These are phyloP conservation scores for Drosophila auraria DNA, from an alignment of 1,140 invertebrate genomes.

Conservation along the genomic window DNA sequence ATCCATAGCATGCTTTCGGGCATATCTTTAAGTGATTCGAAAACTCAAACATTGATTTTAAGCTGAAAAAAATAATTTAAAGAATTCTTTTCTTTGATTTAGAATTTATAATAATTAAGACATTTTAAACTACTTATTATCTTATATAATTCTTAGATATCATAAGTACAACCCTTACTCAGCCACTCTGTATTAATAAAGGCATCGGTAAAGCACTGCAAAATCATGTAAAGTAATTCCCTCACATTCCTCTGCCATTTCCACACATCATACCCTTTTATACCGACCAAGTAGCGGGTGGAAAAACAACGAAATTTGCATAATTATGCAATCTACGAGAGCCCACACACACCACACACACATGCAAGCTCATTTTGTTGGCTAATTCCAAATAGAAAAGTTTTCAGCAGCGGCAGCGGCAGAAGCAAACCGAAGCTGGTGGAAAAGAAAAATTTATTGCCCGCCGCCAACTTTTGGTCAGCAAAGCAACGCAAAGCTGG, in stretches of 20 bases:
- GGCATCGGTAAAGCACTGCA: neutral
- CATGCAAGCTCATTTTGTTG: conserved; percentile 55
- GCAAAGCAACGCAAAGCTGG: conserved; percentile 44
- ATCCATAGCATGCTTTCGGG: too few species aligned
- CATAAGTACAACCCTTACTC: neutral
- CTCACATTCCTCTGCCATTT: neutral
- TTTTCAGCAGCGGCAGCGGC: conserved; percentile 23
- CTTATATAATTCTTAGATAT: too few species aligned
- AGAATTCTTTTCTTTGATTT: too few species aligned
- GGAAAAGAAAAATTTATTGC: conserved; percentile 48
- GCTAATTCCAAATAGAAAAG: conserved; percentile 68
- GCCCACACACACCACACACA: conserved; percentile 50
- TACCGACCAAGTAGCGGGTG: conserved; percentile 20
- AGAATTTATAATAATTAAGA: too few species aligned
- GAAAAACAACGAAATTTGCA: conserved; percentile 70
- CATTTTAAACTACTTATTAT: too few species aligned
- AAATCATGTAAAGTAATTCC: conserved; percentile 7
- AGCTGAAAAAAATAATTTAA: too few species aligned
- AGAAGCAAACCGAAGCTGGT: conserved; percentile 31
- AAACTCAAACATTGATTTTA: too few species aligned
- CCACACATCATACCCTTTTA: conserved; percentile 16
- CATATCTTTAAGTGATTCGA: too few species aligned
- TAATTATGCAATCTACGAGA: conserved; percentile 80
- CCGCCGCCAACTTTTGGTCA: conserved; percentile 40
- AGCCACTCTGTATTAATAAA: neutral